Conservation (phyloP, 2,113 vertebrate genomes). For the Larimichthys polyactis region DNA sequence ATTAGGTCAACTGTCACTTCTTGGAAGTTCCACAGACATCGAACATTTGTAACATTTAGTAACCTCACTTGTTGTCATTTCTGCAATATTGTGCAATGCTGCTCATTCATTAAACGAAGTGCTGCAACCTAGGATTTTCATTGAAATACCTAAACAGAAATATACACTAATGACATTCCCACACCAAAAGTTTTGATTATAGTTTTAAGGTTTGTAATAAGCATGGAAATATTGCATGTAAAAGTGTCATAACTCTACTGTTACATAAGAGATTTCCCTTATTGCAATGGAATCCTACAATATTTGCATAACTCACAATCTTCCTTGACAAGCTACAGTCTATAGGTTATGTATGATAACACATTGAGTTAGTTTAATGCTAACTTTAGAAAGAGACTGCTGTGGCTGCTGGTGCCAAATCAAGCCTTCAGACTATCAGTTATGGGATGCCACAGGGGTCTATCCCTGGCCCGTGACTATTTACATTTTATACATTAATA, state of each 20-base stretch:
- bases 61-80: neutral
- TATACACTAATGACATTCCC: neutral
- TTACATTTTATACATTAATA: neutral
- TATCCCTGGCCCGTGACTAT: neutral
- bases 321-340: too few species aligned
- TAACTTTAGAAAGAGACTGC: too few species aligned
- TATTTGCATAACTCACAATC: too few species aligned
- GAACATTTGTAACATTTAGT: neutral
- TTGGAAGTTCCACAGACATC: slow-evolving; percentile 46
- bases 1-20: slow-evolving; percentile 50
- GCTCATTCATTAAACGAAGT: neutral
- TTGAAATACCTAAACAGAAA: neutral
- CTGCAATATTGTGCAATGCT: neutral
- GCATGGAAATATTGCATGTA: too few species aligned
- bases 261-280: too few species aligned
- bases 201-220: neutral
- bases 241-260: too few species aligned
- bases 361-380: too few species aligned
- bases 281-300: too few species aligned
- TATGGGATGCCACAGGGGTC: neutral
- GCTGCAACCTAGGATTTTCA: neutral
- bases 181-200: neutral
- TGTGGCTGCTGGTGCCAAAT: neutral
- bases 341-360: too few species aligned
- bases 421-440: neutral